A percentile compares a stretch with the other conserved stretches of the same genome.
Evolutionary conservation across 2,888 invertebrate genomes (phyloP).

Genomic region (Lamproptera curius): DNA sequence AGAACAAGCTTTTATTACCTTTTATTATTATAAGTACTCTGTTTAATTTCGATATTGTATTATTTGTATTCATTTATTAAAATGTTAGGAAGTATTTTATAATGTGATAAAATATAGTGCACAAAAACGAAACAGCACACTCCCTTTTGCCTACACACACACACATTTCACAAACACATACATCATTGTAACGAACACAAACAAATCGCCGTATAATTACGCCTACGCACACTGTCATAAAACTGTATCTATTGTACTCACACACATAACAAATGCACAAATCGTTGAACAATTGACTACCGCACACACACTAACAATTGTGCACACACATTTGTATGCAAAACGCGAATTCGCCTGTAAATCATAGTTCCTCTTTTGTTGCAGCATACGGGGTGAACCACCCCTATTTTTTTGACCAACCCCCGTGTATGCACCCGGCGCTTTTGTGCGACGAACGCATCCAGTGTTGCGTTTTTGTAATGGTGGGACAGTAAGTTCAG

Average conservation of each 20-base stretch:
- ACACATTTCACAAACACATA: not conserved
- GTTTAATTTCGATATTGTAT: no score
- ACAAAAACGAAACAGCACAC: no score
- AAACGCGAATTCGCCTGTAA: slow-evolving; percentile 49
- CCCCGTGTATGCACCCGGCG: slow-evolving; percentile 34
- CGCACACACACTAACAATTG: slow-evolving; percentile 36
- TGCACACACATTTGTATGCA: slow-evolving; percentile 48
- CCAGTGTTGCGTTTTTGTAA: no score
- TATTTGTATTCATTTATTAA: no score
- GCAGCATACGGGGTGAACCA: slow-evolving; percentile 55
- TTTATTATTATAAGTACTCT: no score
- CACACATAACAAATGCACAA: no score
- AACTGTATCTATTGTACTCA: not conserved
- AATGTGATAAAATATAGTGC: no score
- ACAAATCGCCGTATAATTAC: not conserved
- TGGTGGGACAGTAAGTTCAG: no score
- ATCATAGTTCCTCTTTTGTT: slow-evolving; percentile 69
- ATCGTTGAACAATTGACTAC: slow-evolving; percentile 13
- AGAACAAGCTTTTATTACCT: no score
- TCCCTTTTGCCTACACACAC: not conserved
- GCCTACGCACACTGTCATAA: not conserved
- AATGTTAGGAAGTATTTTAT: no score
- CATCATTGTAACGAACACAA: not conserved
- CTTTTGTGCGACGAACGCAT: no score
- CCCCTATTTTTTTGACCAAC: slow-evolving; percentile 54